A percentile compares a stretch with the other conserved stretches of the same genome.
phyloP scores from a whole-genome alignment of 2,888 invertebrate species.

The Abscondita cerata region DNA sequence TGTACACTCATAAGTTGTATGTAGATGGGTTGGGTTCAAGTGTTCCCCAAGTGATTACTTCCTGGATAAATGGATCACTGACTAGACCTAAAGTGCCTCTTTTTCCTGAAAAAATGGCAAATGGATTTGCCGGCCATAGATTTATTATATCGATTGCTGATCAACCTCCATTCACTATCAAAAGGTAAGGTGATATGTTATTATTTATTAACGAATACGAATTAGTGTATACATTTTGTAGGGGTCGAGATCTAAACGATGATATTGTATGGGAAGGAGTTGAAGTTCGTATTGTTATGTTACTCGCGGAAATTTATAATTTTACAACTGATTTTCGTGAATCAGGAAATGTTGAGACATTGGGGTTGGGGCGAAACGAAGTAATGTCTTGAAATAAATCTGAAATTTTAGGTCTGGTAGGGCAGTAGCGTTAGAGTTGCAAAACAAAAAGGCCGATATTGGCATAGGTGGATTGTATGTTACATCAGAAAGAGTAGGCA shows the following conservation, averaged over 20 bases:
- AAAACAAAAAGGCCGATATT: conserved; percentile 65
- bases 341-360: conserved; percentile 56
- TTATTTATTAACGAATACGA: not conserved
- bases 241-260: conserved; percentile 56
- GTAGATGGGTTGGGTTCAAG: conserved; percentile 78
- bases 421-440: conserved; percentile 66
- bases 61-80: conserved; percentile 71
- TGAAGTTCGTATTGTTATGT: conserved; percentile 71
- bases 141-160: conserved; percentile 73
- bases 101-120: conserved; percentile 72
- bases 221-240: conserved; percentile 28
- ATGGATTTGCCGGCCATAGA: conserved; percentile 77
- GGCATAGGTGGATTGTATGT: conserved; percentile 77
- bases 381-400: too few relatives aligned
- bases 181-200: conserved; percentile 58
- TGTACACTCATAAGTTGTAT: conserved; percentile 78
- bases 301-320: conserved; percentile 71
- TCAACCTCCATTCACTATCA: conserved; percentile 78
- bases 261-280: conserved; percentile 75
- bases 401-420: conserved; percentile 68
- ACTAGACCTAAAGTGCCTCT: conserved; percentile 68
- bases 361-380: conserved; percentile 57
- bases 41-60: conserved; percentile 69
- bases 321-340: conserved; percentile 76
- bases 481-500: conserved; percentile 61